These are phyloP conservation scores for Tenthredo scrophulariae DNA, from an alignment of 2,888 invertebrate genomes.

Conservation along the genomic window DNA sequence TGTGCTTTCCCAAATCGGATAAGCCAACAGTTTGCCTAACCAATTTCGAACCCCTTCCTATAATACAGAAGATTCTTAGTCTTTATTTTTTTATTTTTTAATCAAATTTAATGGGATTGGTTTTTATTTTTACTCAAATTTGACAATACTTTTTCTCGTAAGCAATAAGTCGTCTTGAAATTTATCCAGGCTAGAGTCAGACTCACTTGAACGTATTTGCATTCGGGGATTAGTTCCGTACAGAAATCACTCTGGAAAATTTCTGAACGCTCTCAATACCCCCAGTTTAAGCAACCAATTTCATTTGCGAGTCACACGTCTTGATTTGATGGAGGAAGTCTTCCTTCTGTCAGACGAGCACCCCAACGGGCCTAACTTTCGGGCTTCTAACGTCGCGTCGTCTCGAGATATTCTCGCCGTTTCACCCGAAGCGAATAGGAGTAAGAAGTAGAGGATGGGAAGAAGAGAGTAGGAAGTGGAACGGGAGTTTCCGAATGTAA, in stretches of 20 bases:
- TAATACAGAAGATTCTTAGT: background rate
- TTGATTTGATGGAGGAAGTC: constrained; percentile 48
- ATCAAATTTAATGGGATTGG: background rate
- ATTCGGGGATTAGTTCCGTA: background rate
- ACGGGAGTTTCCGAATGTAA: constrained; percentile 50
- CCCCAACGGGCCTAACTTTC: constrained; percentile 32
- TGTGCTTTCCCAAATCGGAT: constrained; percentile 21
- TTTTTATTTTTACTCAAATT: background rate
- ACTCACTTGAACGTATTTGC: background rate
- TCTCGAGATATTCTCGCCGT: constrained; percentile 45
- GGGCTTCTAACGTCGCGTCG: background rate
- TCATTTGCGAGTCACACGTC: constrained; percentile 51
- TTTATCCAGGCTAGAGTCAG: background rate
- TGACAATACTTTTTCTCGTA: background rate
- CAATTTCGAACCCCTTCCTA: background rate
- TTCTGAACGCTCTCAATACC: background rate
- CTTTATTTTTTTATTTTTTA: background rate
- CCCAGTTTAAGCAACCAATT: constrained; percentile 46
- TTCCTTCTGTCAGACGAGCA: background rate
- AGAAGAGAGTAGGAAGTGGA: constrained; percentile 5
- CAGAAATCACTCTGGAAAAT: constrained; percentile 19
- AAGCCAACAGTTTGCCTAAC: constrained; percentile 31
- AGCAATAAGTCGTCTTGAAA: background rate
- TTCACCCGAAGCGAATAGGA: constrained; percentile 32
- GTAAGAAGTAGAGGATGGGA: background rate